Percentiles rank a stretch among this genome's conserved stretches.
Conservation (phyloP, 2,888 invertebrate genomes). For the Elegia similella region DNA sequence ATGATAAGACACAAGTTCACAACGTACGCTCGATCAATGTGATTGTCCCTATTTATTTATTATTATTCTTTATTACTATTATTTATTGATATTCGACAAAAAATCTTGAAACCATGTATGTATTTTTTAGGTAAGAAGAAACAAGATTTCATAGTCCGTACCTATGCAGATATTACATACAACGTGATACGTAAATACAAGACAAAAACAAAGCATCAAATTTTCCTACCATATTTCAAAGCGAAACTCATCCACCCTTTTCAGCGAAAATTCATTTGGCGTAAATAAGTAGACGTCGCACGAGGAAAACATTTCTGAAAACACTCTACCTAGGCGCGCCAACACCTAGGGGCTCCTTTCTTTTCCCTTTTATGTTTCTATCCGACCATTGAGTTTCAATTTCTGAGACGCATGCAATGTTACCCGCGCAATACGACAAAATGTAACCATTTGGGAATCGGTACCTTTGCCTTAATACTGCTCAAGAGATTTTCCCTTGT, state of each 20-base stretch:
- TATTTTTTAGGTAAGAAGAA: neutral
- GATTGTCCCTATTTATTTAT: no score
- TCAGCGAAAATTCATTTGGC: constrained; percentile 17
- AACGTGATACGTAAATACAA: neutral
- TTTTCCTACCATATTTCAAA: neutral
- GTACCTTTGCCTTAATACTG: constrained; percentile 66
- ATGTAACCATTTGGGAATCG: constrained; percentile 67
- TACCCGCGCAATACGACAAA: constrained; percentile 59
- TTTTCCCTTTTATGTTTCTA: constrained; percentile 49
- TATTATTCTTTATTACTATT: no score
- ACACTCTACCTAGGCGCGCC: constrained; percentile 19
- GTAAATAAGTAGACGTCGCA: constrained; percentile 9
- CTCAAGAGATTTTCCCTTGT: constrained; percentile 74
- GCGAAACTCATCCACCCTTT: constrained; percentile 1
- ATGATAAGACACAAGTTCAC: no score
- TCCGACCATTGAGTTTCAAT: constrained; percentile 61
- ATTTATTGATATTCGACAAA: no score
- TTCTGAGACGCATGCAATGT: constrained; percentile 49
- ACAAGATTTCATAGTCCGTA: no score
- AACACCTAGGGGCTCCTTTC: constrained; percentile 24
- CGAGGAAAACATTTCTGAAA: constrained; percentile 18
- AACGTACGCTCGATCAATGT: no score
- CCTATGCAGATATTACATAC: neutral
- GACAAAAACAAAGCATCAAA: neutral
- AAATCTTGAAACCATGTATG: no score